Evolutionary conservation across 2,797 vertebrate genomes (phyloP), one percentile per base, ranked within the genome.

Genomic region (Propithecus deckenii): DNA sequence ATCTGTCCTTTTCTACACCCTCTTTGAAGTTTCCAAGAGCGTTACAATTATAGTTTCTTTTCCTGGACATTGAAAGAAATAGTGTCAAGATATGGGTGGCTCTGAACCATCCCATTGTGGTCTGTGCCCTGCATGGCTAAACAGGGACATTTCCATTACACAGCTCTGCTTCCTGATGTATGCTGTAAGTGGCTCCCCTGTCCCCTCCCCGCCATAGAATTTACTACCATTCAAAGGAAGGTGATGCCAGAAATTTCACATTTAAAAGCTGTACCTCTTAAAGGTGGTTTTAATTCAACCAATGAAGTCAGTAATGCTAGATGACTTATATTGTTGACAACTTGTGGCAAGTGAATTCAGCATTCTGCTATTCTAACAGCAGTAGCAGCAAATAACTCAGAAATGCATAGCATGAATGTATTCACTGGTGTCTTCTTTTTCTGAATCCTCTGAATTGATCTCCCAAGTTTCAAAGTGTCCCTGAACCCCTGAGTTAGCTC

Each of bases 381-480:
- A 91, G 8, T 48, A 61, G n/a, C 84, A 97, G 83, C 86, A 97
- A 96, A 97, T 69, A 23, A 32, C 92, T 92, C 65, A 80, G 32
- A 96, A 97, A 95, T 93, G 59, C 28, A 14, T 91, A 78, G 71
- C 67, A 84, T 87, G 13, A 84, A 85, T 61, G 65, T 72, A 83
- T 80, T 97, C 96, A 96, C 35, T 91, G 92, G 95, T 96, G 94
- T 97, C 95, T 98, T 97, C 96, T 87, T 94, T 95, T 98, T 98
- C 97, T 87, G 97, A 98, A 97, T 96, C 93, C 95, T 94, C 98
- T 94, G 92, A 98, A 98, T 98, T 98, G 98, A 98, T 98, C 98
- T 98, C 81, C 96, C 97, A 95, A 94, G 86, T 97, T 98, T 97
- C 97, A 97, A 98, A 98, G 97, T 98, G 96, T 90, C 96, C 96